These are phyloP conservation scores for Ethmia dodecea DNA, from an alignment of 2,888 invertebrate genomes.

Conservation along the genomic window DNA sequence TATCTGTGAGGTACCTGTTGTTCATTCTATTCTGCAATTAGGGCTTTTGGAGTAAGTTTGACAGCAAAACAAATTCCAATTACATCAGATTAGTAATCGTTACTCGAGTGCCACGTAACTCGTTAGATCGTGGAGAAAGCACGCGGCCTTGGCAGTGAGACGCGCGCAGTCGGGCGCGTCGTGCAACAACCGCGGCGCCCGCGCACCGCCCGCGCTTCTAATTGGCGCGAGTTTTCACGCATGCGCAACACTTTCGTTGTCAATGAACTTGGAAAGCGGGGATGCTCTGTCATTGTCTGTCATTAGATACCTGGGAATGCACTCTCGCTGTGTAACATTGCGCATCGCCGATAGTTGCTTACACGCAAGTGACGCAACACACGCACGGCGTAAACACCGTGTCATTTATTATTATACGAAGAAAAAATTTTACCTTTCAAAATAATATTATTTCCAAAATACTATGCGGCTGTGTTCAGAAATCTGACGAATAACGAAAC, in stretches of 20 bases:
- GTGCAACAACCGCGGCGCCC: constrained; percentile 26
- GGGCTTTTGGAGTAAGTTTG: too few relatives aligned
- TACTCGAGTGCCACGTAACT: constrained; percentile 52
- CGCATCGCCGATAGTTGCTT: constrained; percentile 34
- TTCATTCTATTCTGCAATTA: too few relatives aligned
- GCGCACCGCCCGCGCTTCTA: constrained; percentile 29
- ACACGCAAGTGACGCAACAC: constrained; percentile 49
- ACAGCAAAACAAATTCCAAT: constrained; percentile 44
- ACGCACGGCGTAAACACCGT: too few relatives aligned
- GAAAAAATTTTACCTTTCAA: too few relatives aligned
- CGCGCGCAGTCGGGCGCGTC: constrained; percentile 37
- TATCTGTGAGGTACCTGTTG: too few relatives aligned
- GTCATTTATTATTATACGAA: too few relatives aligned
- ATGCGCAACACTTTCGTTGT: constrained; percentile 71
- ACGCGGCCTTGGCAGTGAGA: constrained; percentile 71
- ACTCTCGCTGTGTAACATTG: constrained; percentile 54
- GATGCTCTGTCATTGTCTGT: constrained; percentile 65
- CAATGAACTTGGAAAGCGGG: constrained; percentile 76
- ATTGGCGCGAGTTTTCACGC: constrained; percentile 70
- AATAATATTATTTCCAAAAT: too few relatives aligned
- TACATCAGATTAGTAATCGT: constrained; percentile 48
- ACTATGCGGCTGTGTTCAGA: too few relatives aligned
- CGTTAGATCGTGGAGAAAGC: constrained; percentile 63
- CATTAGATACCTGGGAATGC: constrained; percentile 68
- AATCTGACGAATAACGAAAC: too few relatives aligned